Conservation (phyloP, 1,140 invertebrate species). For the Anagrus nilaparvatae region DNA sequence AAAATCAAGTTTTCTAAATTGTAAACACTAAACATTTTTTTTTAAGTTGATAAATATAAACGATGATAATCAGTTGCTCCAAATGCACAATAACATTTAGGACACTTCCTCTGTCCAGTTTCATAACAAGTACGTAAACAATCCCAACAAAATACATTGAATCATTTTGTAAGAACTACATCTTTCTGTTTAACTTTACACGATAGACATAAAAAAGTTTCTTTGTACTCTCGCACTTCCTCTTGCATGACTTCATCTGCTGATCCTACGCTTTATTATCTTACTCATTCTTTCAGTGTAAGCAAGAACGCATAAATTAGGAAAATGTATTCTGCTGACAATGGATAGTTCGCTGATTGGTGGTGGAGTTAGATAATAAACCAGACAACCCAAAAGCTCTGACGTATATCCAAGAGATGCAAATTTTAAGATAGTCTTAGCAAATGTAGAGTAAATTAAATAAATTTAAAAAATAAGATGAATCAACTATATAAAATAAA, state of each 20-base stretch:
- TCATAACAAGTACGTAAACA: slow-evolving; percentile 97
- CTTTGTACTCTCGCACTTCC: slow-evolving; percentile 96
- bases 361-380: slow-evolving; percentile 45
- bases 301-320: slow-evolving; percentile 58
- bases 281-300: slow-evolving; percentile 85
- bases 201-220: slow-evolving; percentile 94
- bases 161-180: slow-evolving; percentile 97
- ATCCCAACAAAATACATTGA: slow-evolving; percentile 99
- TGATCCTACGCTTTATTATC: slow-evolving; percentile 92
- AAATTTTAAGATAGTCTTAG: slow-evolving; percentile 63
- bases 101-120: slow-evolving; percentile 95
- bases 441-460: slow-evolving; percentile 47
- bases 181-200: slow-evolving; percentile 99
- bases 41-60: slow-evolving; percentile 71
- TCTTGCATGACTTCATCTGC: slow-evolving; percentile 96
- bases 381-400: slow-evolving; percentile 55
- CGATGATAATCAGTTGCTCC: slow-evolving; percentile 98
- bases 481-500: too few species aligned
- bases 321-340: slow-evolving; percentile 54
- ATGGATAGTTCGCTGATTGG: slow-evolving; percentile 47
- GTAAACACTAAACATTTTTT: too few species aligned
- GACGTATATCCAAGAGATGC: slow-evolving; percentile 59
- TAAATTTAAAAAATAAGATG: slow-evolving; percentile 5
- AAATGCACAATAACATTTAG: slow-evolving; percentile 98
- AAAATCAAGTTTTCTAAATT: too few species aligned